These are phyloP conservation scores for Orientallactaga sibirica DNA, from an alignment of 2,797 vertebrate genomes.

Conservation along the genomic window DNA sequence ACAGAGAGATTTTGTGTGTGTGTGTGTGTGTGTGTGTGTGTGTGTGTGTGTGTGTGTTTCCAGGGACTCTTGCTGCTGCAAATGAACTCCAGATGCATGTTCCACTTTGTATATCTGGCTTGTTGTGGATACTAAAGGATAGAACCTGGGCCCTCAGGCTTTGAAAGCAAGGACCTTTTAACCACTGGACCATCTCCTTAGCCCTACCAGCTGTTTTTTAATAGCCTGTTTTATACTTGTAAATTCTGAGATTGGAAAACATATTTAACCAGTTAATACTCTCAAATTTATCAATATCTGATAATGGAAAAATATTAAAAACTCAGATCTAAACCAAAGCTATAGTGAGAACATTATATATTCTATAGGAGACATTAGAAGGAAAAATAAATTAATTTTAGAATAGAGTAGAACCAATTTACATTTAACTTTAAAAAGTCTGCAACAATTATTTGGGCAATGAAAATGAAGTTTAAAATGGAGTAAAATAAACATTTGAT, in stretches of 20 bases:
- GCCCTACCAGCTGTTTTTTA: neutral
- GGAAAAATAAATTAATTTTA: neutral
- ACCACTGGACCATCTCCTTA: too few species aligned
- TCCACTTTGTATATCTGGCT: too few species aligned
- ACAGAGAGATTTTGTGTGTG: too few species aligned
- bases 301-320: conserved; percentile 5
- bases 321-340: neutral
- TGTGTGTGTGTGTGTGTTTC: too few species aligned
- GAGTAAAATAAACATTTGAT: neutral
- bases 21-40: too few species aligned
- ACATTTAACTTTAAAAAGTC: neutral
- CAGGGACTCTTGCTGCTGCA: too few species aligned
- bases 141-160: too few species aligned
- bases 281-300: conserved; percentile 19
- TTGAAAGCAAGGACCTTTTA: too few species aligned
- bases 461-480: neutral
- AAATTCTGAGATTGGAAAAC: conserved; percentile 9
- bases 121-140: too few species aligned
- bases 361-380: neutral
- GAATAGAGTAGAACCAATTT: neutral
- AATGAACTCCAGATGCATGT: too few species aligned
- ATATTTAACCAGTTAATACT: neutral
- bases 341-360: neutral
- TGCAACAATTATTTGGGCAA: neutral
- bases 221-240: neutral